Conservation (phyloP, 2,888 invertebrate genomes). For the Drosophila cognata region DNA sequence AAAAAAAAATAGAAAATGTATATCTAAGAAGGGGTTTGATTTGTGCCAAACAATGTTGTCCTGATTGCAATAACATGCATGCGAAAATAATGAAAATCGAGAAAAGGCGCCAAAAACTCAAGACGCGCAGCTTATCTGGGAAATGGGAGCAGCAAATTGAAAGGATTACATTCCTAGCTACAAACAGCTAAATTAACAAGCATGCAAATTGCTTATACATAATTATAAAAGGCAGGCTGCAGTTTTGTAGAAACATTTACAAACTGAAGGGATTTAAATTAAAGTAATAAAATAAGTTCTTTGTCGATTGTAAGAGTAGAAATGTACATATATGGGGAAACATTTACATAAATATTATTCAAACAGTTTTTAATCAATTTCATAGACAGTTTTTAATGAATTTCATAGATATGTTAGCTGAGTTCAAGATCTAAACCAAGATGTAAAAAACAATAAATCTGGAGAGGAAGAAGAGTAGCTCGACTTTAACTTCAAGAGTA, state of each 20-base stretch:
- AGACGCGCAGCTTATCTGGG: slow-evolving; percentile 5
- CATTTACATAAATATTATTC: neutral
- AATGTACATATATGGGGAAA: neutral
- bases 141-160: slow-evolving; percentile 16
- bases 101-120: slow-evolving; percentile 67
- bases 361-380: neutral
- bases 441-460: neutral
- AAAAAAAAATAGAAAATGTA: slow-evolving; percentile 30
- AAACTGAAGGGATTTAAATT: neutral
- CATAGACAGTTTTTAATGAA: neutral
- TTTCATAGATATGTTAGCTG: neutral
- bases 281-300: neutral
- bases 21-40: slow-evolving; percentile 58
- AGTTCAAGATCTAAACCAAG: neutral
- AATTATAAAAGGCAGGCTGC: neutral
- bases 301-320: no score
- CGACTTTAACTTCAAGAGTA: no score
- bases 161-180: slow-evolving; percentile 4
- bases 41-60: slow-evolving; percentile 66
- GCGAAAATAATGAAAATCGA: slow-evolving; percentile 43
- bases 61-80: slow-evolving; percentile 79
- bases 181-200: slow-evolving; percentile 34
- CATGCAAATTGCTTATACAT: slow-evolving; percentile 45
- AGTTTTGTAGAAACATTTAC: neutral
- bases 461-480: neutral